Percentiles rank a stretch among this genome's conserved stretches.
Conservation (phyloP, 2,797 vertebrate genomes). For the Argya squamiceps region DNA sequence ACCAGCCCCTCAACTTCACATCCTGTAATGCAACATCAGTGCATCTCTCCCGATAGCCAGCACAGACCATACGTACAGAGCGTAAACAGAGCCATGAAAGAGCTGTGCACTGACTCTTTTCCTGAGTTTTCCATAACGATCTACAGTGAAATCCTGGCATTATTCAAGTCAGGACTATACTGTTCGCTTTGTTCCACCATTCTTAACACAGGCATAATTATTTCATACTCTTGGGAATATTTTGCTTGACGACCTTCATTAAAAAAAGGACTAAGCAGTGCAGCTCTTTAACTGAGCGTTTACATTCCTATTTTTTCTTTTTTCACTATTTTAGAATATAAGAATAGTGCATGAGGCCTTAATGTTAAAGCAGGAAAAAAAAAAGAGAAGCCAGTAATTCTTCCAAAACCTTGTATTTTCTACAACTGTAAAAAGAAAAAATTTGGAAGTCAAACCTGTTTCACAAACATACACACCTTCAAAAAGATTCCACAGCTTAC, state of each 20-base stretch:
- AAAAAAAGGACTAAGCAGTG: not conserved
- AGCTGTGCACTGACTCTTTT: not conserved
- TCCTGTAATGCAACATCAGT: not conserved
- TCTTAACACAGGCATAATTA: constrained; percentile 1
- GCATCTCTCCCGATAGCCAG: not conserved
- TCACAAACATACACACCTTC: not conserved
- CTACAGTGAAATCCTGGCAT: constrained; percentile 38
- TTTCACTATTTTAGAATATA: not conserved
- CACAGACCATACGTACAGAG: not conserved
- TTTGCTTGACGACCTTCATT: not conserved
- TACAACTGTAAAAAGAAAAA: not conserved
- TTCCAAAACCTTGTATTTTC: not conserved
- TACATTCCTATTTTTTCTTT: not conserved
- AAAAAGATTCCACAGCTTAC: not conserved
- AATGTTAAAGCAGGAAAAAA: not conserved
- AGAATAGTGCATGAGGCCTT: not conserved
- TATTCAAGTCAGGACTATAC: not conserved
- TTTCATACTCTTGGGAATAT: not conserved
- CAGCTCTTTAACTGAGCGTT: not conserved
- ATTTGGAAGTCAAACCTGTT: not conserved
- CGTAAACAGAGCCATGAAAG: not conserved
- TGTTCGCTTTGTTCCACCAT: not conserved
- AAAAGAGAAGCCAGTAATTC: not conserved
- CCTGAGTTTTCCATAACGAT: constrained; percentile 26
- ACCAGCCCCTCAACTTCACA: not conserved